phyloP scores from a whole-genome alignment of 2,888 invertebrate species.

The Omphaloscelis lunosa region DNA sequence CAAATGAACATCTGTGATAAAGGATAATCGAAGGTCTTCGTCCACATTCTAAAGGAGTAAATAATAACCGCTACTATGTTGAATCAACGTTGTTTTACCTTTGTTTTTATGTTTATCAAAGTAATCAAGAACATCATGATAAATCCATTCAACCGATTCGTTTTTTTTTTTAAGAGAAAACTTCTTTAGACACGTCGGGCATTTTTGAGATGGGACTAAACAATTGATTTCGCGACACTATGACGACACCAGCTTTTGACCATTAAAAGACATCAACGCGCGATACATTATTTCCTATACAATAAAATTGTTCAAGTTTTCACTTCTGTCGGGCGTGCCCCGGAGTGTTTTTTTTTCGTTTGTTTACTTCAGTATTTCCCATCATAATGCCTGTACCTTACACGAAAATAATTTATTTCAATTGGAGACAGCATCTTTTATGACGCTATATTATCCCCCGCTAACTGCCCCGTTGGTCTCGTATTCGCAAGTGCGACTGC shows the following conservation, averaged over 20 bases:
- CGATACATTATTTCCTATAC: too few species aligned
- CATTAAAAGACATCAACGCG: too few species aligned
- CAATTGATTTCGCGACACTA: too few species aligned
- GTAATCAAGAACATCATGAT: neutral
- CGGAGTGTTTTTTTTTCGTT: neutral
- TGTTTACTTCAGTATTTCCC: neutral
- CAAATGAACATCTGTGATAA: conserved; percentile 21
- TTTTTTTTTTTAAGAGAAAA: too few species aligned
- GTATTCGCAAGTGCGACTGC: too few species aligned
- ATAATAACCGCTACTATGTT: neutral
- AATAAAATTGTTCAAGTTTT: too few species aligned
- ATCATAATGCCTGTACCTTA: neutral
- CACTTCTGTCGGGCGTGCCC: too few species aligned
- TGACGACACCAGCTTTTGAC: too few species aligned
- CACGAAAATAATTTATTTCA: neutral
- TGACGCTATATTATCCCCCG: neutral
- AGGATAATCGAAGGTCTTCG: neutral
- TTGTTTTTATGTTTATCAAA: neutral
- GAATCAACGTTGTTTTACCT: neutral
- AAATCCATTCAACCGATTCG: neutral
- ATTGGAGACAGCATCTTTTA: neutral
- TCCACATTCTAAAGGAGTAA: neutral
- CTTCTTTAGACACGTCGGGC: too few species aligned
- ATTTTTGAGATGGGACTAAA: too few species aligned
- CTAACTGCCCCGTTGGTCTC: too few species aligned